Conservation (phyloP, 2,113 vertebrate genomes). For the Pelvicachromis taeniatus region DNA sequence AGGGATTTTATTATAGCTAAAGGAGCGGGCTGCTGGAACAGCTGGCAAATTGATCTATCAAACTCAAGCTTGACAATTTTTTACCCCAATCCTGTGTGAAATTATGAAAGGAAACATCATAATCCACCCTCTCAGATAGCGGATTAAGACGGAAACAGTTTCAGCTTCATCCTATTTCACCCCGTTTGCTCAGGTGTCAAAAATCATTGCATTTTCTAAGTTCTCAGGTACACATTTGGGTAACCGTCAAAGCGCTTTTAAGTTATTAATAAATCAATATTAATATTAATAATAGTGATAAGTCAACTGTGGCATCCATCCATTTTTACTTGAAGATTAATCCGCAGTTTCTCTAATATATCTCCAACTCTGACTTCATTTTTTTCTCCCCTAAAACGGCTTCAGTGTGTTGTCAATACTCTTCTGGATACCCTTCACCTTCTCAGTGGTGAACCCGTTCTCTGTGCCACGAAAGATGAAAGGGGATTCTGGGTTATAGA, state of each 20-base stretch:
- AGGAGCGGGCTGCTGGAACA: slow-evolving; percentile 48
- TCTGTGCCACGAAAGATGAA: slow-evolving; percentile 51
- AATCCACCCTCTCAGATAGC: slow-evolving; percentile 51
- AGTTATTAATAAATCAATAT: background rate
- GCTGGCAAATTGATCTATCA: slow-evolving; percentile 75
- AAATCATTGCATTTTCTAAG: background rate
- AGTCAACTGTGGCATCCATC: background rate
- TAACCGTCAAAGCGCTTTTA: background rate
- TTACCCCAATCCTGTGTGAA: slow-evolving; percentile 55
- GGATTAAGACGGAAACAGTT: slow-evolving; percentile 55
- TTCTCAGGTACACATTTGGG: background rate
- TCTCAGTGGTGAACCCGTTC: slow-evolving; percentile 10
- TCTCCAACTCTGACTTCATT: background rate
- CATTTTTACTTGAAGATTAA: background rate
- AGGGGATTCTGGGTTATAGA: slow-evolving; percentile 33
- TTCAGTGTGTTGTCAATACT: slow-evolving; percentile 3
- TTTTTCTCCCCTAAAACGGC: background rate
- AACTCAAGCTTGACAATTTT: slow-evolving; percentile 60
- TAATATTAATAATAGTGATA: background rate
- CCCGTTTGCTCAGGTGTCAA: slow-evolving; percentile 19
- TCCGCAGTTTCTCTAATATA: background rate
- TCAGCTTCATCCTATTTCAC: slow-evolving; percentile 33
- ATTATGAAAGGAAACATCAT: slow-evolving; percentile 63
- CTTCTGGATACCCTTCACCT: slow-evolving; percentile 10
- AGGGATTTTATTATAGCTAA: slow-evolving; percentile 61